Conservation (phyloP, 2,113 vertebrate species). For the Mastomys natalensis region DNA sequence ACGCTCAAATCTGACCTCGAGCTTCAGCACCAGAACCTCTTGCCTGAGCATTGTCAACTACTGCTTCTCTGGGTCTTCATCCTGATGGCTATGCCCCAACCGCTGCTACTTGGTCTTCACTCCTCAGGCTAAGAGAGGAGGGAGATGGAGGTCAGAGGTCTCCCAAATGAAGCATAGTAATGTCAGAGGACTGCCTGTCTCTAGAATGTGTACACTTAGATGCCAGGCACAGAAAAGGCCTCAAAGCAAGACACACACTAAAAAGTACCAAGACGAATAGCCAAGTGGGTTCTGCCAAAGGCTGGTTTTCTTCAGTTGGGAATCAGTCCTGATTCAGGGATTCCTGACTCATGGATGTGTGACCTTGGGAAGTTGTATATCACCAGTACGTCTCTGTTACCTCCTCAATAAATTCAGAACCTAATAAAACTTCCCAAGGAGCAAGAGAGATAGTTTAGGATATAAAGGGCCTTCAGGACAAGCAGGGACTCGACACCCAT, state of each 20-base stretch:
- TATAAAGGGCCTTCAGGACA: neutral
- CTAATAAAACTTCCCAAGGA: neutral
- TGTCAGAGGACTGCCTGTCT: neutral
- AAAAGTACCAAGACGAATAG: neutral
- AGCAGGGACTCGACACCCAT: neutral
- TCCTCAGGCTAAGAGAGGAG: neutral
- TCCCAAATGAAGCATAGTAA: neutral
- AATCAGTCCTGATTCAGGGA: neutral
- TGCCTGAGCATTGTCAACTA: accelerated
- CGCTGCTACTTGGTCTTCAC: neutral
- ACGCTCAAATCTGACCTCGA: neutral
- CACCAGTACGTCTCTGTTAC: neutral
- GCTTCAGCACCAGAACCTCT: neutral
- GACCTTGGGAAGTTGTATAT: neutral
- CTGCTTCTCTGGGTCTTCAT: neutral
- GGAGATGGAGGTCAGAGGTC: neutral
- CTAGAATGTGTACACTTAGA: neutral
- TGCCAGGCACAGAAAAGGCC: neutral
- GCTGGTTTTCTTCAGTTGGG: neutral
- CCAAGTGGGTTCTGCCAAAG: neutral
- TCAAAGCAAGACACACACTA: neutral
- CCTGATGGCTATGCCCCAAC: neutral
- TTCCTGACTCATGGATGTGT: neutral
- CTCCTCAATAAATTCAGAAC: neutral
- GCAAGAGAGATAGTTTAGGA: neutral